These are phyloP conservation scores for Hyles lineata DNA, from an alignment of 2,888 invertebrate species.

Conservation along the genomic window DNA sequence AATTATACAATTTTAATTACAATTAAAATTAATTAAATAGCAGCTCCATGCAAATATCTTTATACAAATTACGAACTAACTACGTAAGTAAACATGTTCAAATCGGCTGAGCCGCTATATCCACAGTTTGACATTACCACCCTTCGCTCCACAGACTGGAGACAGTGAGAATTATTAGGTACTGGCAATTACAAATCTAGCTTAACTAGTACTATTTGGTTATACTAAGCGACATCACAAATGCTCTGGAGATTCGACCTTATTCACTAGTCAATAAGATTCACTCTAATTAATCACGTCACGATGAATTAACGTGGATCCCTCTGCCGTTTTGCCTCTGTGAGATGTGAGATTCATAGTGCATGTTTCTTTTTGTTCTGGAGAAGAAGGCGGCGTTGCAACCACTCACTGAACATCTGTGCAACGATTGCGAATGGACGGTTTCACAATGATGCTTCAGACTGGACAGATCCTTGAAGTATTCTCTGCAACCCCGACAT, in stretches of 20 bases:
- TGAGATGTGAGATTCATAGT: constrained; percentile 88
- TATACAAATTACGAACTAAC: constrained; percentile 19
- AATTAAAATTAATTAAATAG: constrained; percentile 26
- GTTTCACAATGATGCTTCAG: constrained; percentile 90
- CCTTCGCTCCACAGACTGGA: constrained; percentile 9
- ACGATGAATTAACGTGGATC: constrained; percentile 63
- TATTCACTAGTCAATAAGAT: constrained; percentile 37
- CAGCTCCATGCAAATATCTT: constrained; percentile 31
- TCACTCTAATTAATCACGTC: constrained; percentile 54
- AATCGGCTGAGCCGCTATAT: constrained; percentile 21
- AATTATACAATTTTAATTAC: constrained; percentile 37
- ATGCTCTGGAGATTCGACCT: constrained; percentile 65
- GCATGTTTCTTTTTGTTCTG: constrained; percentile 90
- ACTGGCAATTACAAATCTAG: constrained; percentile 55
- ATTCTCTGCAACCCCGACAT: constrained; percentile 88
- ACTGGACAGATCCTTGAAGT: constrained; percentile 85
- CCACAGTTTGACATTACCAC: background rate
- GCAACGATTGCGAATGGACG: constrained; percentile 88
- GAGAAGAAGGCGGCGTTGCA: constrained; percentile 92
- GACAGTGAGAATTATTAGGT: constrained; percentile 61
- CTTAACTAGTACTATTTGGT: constrained; percentile 65
- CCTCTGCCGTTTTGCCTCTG: constrained; percentile 69
- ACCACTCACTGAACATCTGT: constrained; percentile 90
- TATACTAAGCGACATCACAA: constrained; percentile 76
- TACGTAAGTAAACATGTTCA: background rate